Conservation (phyloP, 1,140 invertebrate genomes). For the Magallana angulata region DNA sequence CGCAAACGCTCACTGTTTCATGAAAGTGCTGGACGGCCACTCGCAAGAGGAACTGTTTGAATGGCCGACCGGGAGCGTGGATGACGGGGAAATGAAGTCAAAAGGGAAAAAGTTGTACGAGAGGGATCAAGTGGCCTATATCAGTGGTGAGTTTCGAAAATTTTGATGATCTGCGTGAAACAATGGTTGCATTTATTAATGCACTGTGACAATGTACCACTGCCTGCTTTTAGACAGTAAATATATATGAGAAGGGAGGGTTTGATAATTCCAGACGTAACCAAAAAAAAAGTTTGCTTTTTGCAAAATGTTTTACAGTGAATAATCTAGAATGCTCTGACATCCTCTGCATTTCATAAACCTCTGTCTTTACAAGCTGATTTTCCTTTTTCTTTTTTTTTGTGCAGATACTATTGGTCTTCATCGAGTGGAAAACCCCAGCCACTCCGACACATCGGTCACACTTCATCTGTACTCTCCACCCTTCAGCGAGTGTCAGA, state of each 20-base stretch:
- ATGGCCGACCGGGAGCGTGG: constrained; percentile 84
- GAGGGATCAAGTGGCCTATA: constrained; percentile 93
- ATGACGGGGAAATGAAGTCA: constrained; percentile 80
- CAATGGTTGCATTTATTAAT: too few species aligned
- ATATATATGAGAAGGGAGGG: too few species aligned
- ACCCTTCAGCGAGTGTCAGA: constrained; percentile 92
- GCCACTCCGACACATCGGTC: constrained; percentile 91
- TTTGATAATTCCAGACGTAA: too few species aligned
- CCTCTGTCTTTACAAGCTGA: background rate
- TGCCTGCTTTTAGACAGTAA: too few species aligned
- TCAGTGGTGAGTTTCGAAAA: constrained; percentile 88
- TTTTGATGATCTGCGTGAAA: too few species aligned
- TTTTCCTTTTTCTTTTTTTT: background rate
- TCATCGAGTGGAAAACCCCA: constrained; percentile 97
- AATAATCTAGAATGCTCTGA: too few species aligned
- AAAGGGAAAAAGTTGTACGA: constrained; percentile 84
- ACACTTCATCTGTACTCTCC: constrained; percentile 98
- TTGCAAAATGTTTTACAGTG: too few species aligned
- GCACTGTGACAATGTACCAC: too few species aligned
- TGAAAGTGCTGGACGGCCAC: constrained; percentile 88
- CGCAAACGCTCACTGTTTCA: constrained; percentile 96
- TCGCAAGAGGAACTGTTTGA: constrained; percentile 85
- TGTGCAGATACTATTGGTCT: constrained; percentile 92
- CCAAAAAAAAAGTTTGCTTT: too few species aligned
- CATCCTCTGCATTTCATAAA: too few species aligned